Percentiles rank a stretch among this genome's conserved stretches.
phyloP scores from a whole-genome alignment of 2,797 vertebrate species.

The Staurois parvus region DNA sequence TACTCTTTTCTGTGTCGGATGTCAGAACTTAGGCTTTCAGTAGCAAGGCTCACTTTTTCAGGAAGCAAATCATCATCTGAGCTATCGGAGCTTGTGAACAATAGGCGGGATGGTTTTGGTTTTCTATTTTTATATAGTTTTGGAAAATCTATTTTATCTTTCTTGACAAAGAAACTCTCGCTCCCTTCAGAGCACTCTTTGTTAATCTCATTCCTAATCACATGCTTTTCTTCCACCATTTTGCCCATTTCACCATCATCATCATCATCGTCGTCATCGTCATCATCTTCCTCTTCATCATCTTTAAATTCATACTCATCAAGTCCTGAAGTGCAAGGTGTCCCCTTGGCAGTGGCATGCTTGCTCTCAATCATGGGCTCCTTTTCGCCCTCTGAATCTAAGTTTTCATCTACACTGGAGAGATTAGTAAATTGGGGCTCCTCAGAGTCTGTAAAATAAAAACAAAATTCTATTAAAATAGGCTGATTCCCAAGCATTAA shows the following conservation, averaged over 20 bases:
- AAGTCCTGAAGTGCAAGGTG: slow-evolving; percentile 84
- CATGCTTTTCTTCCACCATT: slow-evolving; percentile 90
- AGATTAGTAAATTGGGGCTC: slow-evolving; percentile 92
- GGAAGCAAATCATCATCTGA: slow-evolving; percentile 92
- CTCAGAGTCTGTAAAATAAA: slow-evolving; percentile 88
- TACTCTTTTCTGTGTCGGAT: slow-evolving; percentile 86
- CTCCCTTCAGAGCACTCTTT: slow-evolving; percentile 88
- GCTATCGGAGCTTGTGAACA: slow-evolving; percentile 93
- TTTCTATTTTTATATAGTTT: slow-evolving; percentile 90
- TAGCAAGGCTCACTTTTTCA: slow-evolving; percentile 87
- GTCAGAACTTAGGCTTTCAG: slow-evolving; percentile 85
- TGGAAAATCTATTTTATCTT: slow-evolving; percentile 84
- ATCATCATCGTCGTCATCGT: slow-evolving; percentile 83
- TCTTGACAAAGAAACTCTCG: slow-evolving; percentile 85
- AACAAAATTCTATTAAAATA: background rate
- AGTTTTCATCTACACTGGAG: slow-evolving; percentile 92
- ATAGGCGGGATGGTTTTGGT: slow-evolving; percentile 84
- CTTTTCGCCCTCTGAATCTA: slow-evolving; percentile 95
- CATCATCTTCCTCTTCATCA: slow-evolving; percentile 85
- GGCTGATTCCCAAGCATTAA: too few species aligned
- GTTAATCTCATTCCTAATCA: slow-evolving; percentile 88
- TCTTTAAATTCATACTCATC: slow-evolving; percentile 99
- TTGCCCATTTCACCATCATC: slow-evolving; percentile 88
- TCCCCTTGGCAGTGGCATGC: slow-evolving; percentile 79
- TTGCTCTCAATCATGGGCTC: slow-evolving; percentile 85